Percentiles rank a stretch among this genome's conserved stretches.
Conservation (phyloP, 2,888 invertebrate genomes). For the Mesochorus sp. region DNA sequence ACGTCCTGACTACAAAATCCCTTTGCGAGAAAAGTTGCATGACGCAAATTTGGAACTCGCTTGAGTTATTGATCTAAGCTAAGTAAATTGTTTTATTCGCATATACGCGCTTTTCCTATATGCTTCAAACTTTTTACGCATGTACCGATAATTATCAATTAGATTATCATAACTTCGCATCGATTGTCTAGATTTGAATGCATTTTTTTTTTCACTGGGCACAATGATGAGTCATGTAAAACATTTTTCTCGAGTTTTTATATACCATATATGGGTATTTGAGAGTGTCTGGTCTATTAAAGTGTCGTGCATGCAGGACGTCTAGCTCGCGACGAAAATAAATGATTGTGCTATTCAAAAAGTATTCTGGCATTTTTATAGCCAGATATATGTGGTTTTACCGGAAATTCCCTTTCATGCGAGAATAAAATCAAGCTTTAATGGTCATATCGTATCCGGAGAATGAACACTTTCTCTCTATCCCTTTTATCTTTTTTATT, state of each 20-base stretch:
- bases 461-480: conserved; percentile 64
- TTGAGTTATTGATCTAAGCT: conserved; percentile 72
- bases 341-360: conserved; percentile 74
- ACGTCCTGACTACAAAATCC: conserved; percentile 27
- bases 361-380: conserved; percentile 63
- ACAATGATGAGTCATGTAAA: conserved; percentile 29
- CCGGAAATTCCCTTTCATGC: conserved; percentile 62
- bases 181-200: too few relatives aligned
- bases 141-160: too few relatives aligned
- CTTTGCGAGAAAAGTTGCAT: conserved; percentile 61
- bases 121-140: not conserved
- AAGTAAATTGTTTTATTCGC: too few relatives aligned
- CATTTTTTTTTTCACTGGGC: too few relatives aligned
- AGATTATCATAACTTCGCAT: too few relatives aligned
- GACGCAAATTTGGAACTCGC: conserved; percentile 69
- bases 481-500: conserved; percentile 27
- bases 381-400: conserved; percentile 63
- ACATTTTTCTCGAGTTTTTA: conserved; percentile 1
- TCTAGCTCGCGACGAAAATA: conserved; percentile 61
- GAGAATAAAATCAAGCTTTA: conserved; percentile 72
- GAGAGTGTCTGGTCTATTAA: conserved; percentile 33
- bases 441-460: conserved; percentile 71
- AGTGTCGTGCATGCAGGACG: conserved; percentile 27
- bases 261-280: not conserved
- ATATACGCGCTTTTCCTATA: too few relatives aligned